Evolutionary conservation across 1,140 invertebrate species (phyloP).

Genomic region (Brachionus rubens): DNA sequence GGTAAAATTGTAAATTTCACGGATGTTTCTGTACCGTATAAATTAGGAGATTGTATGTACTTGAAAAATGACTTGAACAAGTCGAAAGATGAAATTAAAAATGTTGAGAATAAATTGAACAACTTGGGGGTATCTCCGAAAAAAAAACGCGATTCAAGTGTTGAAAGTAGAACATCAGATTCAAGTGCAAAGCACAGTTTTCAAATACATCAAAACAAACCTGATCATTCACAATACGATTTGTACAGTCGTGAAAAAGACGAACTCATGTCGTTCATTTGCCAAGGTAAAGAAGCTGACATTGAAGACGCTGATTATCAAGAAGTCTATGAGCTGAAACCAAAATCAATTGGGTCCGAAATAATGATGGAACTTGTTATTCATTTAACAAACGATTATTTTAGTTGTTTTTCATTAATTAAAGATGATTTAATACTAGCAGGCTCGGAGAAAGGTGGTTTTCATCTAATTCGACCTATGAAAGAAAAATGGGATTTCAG

Average conservation of each 20-base stretch:
- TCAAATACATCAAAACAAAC: conserved; percentile 29
- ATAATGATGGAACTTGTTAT: conserved; percentile 17
- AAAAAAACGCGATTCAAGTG: background rate
- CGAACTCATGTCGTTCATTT: conserved; percentile 31
- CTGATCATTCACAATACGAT: conserved; percentile 19
- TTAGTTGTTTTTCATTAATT: conserved; percentile 14
- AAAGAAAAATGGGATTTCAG: conserved; percentile 42
- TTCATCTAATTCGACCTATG: conserved; percentile 8
- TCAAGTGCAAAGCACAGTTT: conserved; percentile 20
- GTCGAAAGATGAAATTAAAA: background rate
- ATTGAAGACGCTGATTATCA: conserved; percentile 39
- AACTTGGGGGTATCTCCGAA: background rate
- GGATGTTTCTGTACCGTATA: conserved; percentile 4
- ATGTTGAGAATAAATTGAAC: background rate
- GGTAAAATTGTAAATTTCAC: conserved; percentile 7
- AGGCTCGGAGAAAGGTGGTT: conserved; percentile 2
- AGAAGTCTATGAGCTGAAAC: conserved; percentile 17
- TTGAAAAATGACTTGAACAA: background rate
- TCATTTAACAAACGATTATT: background rate
- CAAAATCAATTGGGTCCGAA: background rate
- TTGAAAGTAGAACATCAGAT: background rate
- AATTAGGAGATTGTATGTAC: conserved; percentile 21
- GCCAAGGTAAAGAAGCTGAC: conserved; percentile 30
- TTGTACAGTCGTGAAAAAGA: conserved; percentile 36
- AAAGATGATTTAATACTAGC: conserved; percentile 33